Percentiles rank a stretch among this genome's conserved stretches.
These are phyloP conservation scores for Microplitis deprimator DNA, from an alignment of 2,888 invertebrate genomes.

Conservation along the genomic window DNA sequence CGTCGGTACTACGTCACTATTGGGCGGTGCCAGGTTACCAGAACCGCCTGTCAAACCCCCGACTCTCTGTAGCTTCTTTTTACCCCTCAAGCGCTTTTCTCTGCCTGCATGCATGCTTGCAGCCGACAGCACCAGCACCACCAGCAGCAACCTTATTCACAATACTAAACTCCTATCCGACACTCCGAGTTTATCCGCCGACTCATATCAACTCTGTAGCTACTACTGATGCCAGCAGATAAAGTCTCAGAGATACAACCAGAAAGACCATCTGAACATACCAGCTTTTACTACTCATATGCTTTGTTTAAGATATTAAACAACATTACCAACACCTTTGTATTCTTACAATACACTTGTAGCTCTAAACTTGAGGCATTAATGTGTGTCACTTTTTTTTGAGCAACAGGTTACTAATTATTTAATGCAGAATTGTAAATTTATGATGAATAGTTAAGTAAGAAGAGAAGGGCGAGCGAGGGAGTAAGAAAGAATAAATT, in stretches of 20 bases:
- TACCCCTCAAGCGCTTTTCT: slow-evolving; percentile 71
- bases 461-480: background rate
- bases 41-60: slow-evolving; percentile 59
- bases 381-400: background rate
- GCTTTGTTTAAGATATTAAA: background rate
- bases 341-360: background rate
- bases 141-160: background rate
- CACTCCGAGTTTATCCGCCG: background rate
- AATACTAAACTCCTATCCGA: background rate
- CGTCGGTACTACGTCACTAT: slow-evolving; percentile 69
- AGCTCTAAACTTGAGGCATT: background rate
- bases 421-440: slow-evolving; percentile 1
- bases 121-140: background rate
- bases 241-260: background rate
- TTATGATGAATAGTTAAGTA: background rate
- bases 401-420: background rate
- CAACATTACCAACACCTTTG: too few relatives aligned
- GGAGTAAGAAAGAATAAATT: background rate
- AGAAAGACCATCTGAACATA: background rate
- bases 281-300: background rate
- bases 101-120: background rate
- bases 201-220: background rate
- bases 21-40: slow-evolving; percentile 63
- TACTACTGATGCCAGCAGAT: background rate
- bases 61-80: slow-evolving; percentile 62